Evolutionary conservation across 2,797 vertebrate species (phyloP).

Genomic region (Selene dorsalis): DNA sequence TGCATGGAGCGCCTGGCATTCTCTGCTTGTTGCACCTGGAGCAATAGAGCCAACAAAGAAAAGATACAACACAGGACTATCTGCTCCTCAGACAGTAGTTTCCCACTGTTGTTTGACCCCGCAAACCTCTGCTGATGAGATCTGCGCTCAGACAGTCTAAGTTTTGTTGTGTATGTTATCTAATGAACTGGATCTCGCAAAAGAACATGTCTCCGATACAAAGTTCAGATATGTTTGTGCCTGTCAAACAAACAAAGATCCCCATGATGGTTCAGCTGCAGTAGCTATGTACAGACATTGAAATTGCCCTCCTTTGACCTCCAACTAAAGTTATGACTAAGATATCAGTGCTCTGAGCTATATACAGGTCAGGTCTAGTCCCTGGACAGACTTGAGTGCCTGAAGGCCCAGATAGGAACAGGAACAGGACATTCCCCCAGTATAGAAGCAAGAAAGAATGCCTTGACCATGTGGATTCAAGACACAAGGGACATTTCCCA

Average conservation of each 20-base stretch:
- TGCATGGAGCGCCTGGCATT: slow-evolving; percentile 49
- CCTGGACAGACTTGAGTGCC: slow-evolving; percentile 16
- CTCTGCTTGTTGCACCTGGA: slow-evolving; percentile 59
- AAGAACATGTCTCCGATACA: slow-evolving; percentile 19
- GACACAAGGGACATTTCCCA: slow-evolving; percentile 73
- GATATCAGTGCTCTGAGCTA: slow-evolving; percentile 6
- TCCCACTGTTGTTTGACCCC: slow-evolving; percentile 1
- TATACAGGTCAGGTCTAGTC: slow-evolving; percentile 47
- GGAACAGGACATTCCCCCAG: slow-evolving; percentile 68
- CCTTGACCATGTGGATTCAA: slow-evolving; percentile 40
- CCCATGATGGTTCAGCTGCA: slow-evolving; percentile 49
- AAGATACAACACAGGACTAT: slow-evolving; percentile 32
- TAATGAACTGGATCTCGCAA: slow-evolving; percentile 9
- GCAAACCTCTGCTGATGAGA: slow-evolving; percentile 34
- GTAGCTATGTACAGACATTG: slow-evolving; percentile 14
- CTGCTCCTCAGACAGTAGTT: not conserved
- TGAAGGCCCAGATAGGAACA: slow-evolving; percentile 31
- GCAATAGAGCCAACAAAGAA: slow-evolving; percentile 11
- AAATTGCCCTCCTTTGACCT: slow-evolving; percentile 42
- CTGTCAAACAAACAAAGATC: slow-evolving; percentile 18
- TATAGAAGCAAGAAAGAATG: slow-evolving; percentile 59
- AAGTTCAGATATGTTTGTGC: slow-evolving; percentile 55
- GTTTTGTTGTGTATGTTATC: slow-evolving; percentile 42
- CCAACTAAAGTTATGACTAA: slow-evolving; percentile 10
- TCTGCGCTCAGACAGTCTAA: slow-evolving; percentile 16